phyloP scores from a whole-genome alignment of 2,113 vertebrate species.

The Oceanodroma tethys region DNA sequence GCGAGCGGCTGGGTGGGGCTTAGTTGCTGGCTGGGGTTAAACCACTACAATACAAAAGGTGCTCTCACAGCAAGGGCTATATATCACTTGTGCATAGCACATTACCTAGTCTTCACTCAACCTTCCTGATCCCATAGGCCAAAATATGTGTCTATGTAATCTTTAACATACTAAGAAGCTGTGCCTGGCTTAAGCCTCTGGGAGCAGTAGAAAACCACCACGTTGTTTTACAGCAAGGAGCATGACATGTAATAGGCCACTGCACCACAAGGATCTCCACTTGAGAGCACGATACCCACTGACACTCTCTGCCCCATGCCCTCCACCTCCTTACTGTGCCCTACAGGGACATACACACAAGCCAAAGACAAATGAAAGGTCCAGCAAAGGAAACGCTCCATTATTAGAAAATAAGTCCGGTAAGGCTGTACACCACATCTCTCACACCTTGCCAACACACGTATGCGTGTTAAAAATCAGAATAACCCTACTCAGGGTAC shows the following conservation, averaged over 20 bases:
- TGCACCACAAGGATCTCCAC: not conserved
- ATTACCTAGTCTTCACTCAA: not conserved
- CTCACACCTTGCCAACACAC: not conserved
- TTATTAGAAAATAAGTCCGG: not conserved
- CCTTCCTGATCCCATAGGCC: not conserved
- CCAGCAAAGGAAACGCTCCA: not conserved
- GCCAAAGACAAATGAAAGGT: not conserved
- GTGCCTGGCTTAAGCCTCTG: not conserved
- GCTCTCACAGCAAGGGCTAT: not conserved
- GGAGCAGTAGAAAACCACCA: not conserved
- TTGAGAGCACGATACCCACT: not conserved
- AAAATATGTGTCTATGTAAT: not conserved
- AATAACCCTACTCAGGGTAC: not conserved
- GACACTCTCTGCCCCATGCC: no score
- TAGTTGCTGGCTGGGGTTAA: no score
- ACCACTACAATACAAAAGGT: no score
- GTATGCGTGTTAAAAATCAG: not conserved
- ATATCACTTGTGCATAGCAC: no score
- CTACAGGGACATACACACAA: no score
- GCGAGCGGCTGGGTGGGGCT: no score
- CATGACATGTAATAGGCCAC: rapidly evolving
- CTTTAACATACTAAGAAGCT: not conserved
- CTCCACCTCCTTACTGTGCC: not conserved
- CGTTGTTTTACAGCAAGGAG: rapidly evolving
- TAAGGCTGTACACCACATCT: not conserved